These are phyloP conservation scores for Fragum whitleyi DNA, from an alignment of 2,888 invertebrate species.

Conservation along the genomic window DNA sequence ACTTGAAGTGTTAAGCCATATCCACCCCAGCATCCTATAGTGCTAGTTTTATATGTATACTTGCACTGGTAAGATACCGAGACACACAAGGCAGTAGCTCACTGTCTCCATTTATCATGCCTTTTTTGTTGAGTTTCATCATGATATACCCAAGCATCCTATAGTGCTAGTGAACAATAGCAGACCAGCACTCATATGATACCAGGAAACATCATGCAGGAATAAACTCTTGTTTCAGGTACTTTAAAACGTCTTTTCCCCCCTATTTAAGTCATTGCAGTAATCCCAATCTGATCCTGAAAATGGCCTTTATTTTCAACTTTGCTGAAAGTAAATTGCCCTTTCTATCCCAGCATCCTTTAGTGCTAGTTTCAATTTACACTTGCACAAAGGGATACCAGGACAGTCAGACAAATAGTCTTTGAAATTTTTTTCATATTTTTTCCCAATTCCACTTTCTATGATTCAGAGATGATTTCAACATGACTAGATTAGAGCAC, in stretches of 20 bases:
- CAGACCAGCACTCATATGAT: constrained; percentile 29
- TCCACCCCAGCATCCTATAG: constrained; percentile 28
- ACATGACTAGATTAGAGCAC: constrained; percentile 11
- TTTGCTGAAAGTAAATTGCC: constrained; percentile 27
- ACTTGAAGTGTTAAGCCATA: too few species aligned
- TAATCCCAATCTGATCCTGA: constrained; percentile 25
- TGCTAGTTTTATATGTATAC: constrained; percentile 16
- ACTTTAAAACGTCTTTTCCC: not conserved
- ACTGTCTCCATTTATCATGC: not conserved
- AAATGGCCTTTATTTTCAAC: not conserved
- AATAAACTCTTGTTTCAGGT: too few species aligned
- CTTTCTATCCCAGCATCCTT: constrained; percentile 20
- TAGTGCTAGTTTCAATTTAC: constrained; percentile 25
- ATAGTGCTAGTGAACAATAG: constrained; percentile 19
- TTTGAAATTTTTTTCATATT: too few species aligned
- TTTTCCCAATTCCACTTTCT: too few species aligned
- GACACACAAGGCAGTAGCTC: not conserved
- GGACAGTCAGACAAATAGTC: not conserved
- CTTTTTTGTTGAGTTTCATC: constrained; percentile 13
- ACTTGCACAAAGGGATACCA: constrained; percentile 34
- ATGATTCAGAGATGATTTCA: too few species aligned
- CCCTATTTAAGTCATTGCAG: too few species aligned
- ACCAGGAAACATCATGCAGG: constrained; percentile 1
- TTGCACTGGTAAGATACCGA: constrained; percentile 18
- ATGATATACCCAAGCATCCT: constrained; percentile 16